phyloP scores from a whole-genome alignment of 2,888 invertebrate species.

The Drosophila cyrtoloma region DNA sequence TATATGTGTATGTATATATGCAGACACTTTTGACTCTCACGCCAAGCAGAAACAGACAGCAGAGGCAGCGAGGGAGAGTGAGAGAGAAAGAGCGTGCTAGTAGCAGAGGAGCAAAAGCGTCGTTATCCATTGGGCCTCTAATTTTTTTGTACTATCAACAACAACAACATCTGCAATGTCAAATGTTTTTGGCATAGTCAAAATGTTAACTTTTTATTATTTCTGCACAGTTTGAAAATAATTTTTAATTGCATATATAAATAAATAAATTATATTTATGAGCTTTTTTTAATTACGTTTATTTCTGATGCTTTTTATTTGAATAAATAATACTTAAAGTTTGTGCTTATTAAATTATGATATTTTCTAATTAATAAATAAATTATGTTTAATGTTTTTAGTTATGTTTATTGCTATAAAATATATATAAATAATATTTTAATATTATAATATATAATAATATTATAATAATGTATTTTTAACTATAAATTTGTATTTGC shows the following conservation, averaged over 20 bases:
- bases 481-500: background rate
- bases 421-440: background rate
- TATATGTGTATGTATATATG: background rate
- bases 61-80: background rate
- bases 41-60: background rate
- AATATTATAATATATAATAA: background rate
- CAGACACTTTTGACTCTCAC: conserved; percentile 24
- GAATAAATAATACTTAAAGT: background rate
- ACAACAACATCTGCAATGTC: background rate
- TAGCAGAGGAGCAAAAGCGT: background rate
- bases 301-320: background rate
- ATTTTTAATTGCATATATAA: background rate
- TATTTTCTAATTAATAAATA: background rate
- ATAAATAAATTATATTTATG: too few relatives aligned
- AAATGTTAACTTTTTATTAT: background rate
- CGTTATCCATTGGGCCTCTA: conserved; percentile 2
- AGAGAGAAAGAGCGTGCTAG: background rate
- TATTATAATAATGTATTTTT: background rate
- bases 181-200: background rate
- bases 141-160: background rate
- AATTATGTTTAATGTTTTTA: background rate
- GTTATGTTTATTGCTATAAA: background rate
- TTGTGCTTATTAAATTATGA: background rate
- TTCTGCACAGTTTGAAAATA: background rate
- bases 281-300: background rate